A percentile compares a stretch with the other conserved stretches of the same genome.
phyloP scores from a whole-genome alignment of 2,113 vertebrate genomes.

The Diadophis punctatus region DNA sequence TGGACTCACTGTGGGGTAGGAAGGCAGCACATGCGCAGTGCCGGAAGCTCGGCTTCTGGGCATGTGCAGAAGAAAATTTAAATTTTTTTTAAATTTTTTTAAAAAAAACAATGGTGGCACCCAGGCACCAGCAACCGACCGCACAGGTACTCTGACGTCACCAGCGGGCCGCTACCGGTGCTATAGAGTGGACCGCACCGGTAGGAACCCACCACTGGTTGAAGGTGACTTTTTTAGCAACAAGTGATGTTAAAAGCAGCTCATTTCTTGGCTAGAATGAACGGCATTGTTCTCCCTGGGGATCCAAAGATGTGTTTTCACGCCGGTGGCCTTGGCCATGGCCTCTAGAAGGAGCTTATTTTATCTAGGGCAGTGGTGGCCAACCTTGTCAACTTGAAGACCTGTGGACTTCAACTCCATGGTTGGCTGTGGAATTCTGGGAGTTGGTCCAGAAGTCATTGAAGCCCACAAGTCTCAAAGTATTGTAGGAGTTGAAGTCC shows the following conservation, averaged over 20 bases:
- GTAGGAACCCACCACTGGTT: too few species aligned
- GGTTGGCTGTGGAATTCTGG: neutral
- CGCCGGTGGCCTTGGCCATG: neutral
- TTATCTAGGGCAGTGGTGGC: neutral
- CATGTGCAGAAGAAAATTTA: too few species aligned
- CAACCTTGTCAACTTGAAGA: neutral
- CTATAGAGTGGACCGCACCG: too few species aligned
- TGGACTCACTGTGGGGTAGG: too few species aligned
- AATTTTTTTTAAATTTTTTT: too few species aligned
- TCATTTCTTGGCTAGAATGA: neutral
- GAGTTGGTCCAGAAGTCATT: neutral
- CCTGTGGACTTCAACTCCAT: neutral
- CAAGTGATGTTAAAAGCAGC: neutral
- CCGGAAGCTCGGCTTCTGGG: too few species aligned
- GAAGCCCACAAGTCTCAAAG: neutral
- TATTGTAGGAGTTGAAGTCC: neutral
- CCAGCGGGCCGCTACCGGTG: too few species aligned
- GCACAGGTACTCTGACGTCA: too few species aligned
- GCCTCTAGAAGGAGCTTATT: neutral
- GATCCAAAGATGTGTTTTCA: neutral
- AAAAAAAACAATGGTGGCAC: too few species aligned
- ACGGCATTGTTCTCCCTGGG: neutral
- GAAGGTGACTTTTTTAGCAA: neutral
- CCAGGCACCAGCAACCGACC: too few species aligned
- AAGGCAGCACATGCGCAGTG: too few species aligned